Percentiles rank a stretch among this genome's conserved stretches.
Evolutionary conservation across 2,113 vertebrate genomes (phyloP).

Genomic region (Bos javanicus): DNA sequence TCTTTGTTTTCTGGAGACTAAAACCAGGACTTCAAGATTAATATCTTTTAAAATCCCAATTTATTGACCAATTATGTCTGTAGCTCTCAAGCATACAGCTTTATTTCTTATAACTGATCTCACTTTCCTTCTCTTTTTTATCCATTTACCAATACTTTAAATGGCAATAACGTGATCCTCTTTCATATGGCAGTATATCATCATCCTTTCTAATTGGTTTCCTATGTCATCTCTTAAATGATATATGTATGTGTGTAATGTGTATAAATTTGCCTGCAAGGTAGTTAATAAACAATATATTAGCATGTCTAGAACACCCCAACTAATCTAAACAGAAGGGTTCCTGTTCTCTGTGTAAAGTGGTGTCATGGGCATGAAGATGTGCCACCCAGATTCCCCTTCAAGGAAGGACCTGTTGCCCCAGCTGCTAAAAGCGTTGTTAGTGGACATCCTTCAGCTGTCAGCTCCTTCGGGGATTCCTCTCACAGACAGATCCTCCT

Average conservation of each 20-base stretch:
- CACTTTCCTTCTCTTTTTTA: not conserved
- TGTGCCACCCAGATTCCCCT: not conserved
- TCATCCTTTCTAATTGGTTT: constrained; percentile 8
- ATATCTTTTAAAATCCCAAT: not conserved
- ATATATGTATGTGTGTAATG: not conserved
- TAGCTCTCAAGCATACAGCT: not conserved
- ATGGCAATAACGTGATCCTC: not conserved
- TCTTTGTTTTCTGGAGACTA: not conserved
- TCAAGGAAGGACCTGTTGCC: not conserved
- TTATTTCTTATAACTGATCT: not conserved
- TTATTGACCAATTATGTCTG: not conserved
- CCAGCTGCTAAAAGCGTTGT: not conserved
- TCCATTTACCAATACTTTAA: not conserved
- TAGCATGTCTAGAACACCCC: not conserved
- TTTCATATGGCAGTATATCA: not conserved
- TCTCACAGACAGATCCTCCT: not conserved
- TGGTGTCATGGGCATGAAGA: not conserved
- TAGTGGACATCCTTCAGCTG: not conserved
- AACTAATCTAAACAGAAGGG: not conserved
- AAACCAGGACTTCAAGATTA: constrained; percentile 14
- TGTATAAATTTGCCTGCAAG: not conserved
- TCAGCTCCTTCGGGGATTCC: not conserved
- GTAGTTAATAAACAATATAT: not conserved
- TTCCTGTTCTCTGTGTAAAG: not conserved
- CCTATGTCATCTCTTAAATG: not conserved